Conservation (phyloP, 2,113 vertebrate species). For the Pachypanchax playfairii region DNA sequence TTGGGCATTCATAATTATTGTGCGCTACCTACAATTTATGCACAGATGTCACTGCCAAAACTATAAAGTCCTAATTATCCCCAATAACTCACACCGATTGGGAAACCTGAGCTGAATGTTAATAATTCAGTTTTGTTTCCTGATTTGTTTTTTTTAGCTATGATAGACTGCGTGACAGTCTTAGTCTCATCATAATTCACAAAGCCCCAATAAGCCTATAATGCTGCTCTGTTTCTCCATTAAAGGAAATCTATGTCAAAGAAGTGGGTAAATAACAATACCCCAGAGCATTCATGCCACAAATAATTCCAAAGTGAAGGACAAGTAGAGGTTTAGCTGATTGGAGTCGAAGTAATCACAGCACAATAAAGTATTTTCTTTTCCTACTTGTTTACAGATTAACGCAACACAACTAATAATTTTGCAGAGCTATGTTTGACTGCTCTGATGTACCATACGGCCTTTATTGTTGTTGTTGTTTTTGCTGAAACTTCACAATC, state of each 20-base stretch:
- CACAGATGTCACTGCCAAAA: slow-evolving; percentile 53
- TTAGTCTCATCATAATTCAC: slow-evolving; percentile 15
- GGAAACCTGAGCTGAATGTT: slow-evolving; percentile 46
- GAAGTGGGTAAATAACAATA: slow-evolving; percentile 38
- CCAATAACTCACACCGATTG: slow-evolving; percentile 50
- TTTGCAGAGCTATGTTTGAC: neutral
- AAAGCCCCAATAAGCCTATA: slow-evolving; percentile 28
- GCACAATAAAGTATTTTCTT: slow-evolving; percentile 9
- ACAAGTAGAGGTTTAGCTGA: slow-evolving; percentile 32
- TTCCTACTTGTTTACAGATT: neutral
- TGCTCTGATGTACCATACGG: neutral
- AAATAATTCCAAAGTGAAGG: slow-evolving; percentile 29
- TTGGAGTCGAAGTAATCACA: slow-evolving; percentile 7
- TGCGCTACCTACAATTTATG: slow-evolving; percentile 44
- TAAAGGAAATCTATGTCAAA: slow-evolving; percentile 34
- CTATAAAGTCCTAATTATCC: slow-evolving; percentile 52
- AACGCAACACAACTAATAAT: slow-evolving; percentile 14
- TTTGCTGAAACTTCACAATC: neutral
- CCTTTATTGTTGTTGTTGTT: neutral
- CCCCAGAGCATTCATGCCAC: neutral
- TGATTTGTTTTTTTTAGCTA: slow-evolving; percentile 14
- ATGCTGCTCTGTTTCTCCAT: slow-evolving; percentile 20
- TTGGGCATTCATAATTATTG: slow-evolving; percentile 45
- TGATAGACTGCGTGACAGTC: slow-evolving; percentile 14
- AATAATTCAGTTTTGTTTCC: slow-evolving; percentile 34